Percentiles rank a stretch among this genome's conserved stretches.
Evolutionary conservation across 1,140 invertebrate species (phyloP).

Genomic region (Cyrtorhinus lividipennis): DNA sequence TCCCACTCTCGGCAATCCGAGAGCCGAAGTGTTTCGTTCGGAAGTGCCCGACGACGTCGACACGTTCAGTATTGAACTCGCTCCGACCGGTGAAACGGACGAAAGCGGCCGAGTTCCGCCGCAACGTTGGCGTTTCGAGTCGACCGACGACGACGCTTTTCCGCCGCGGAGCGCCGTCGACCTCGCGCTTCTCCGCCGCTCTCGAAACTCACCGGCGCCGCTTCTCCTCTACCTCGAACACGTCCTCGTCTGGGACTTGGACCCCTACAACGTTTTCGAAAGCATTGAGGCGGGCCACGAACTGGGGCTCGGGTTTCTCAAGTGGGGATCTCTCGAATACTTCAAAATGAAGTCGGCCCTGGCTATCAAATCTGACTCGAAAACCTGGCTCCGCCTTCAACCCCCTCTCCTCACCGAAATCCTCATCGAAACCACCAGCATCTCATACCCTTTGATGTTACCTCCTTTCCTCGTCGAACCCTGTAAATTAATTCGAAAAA

Average conservation of each 20-base stretch:
- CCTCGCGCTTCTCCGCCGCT: neutral
- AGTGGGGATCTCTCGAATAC: neutral
- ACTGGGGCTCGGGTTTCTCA: neutral
- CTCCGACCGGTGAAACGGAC: neutral
- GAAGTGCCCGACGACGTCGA: neutral
- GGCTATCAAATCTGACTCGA: no score
- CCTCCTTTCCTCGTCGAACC: no score
- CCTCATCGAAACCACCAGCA: no score
- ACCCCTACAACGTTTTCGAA: neutral
- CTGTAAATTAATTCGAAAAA: no score
- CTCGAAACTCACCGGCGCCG: neutral
- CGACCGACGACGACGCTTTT: neutral
- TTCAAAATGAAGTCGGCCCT: no score
- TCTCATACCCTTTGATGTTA: no score
- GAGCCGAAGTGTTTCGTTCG: neutral
- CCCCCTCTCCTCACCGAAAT: no score
- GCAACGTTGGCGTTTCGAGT: neutral
- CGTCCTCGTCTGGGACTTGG: neutral
- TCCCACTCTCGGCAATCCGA: neutral
- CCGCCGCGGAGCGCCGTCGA: neutral
- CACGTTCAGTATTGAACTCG: neutral
- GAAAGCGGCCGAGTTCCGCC: neutral
- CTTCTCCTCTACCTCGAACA: neutral
- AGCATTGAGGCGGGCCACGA: neutral
- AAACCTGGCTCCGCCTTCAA: no score